A percentile compares a stretch with the other conserved stretches of the same genome.
Conservation (phyloP, 1,140 invertebrate genomes). For the Drosophila pruinosa region DNA sequence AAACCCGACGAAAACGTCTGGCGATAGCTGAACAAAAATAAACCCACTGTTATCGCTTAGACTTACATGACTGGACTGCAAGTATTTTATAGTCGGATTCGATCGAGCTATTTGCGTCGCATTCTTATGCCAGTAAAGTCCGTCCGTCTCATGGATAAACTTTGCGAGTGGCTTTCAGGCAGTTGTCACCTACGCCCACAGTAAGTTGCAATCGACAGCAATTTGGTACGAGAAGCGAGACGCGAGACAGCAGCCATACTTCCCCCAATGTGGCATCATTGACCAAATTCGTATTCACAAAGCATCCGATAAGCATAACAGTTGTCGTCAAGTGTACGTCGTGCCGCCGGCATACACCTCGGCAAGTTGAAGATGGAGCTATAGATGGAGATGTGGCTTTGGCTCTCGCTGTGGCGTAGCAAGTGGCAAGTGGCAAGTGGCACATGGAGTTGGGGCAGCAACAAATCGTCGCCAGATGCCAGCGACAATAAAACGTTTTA, state of each 20-base stretch:
- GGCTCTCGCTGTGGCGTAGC: not conserved
- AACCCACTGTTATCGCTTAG: not conserved
- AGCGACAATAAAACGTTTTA: slow-evolving; percentile 77
- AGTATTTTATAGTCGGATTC: not conserved
- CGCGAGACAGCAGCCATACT: not conserved
- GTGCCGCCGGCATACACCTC: slow-evolving; percentile 66
- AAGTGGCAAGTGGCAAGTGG: slow-evolving; percentile 1
- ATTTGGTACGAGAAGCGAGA: slow-evolving; percentile 47
- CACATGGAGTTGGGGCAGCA: slow-evolving; percentile 31
- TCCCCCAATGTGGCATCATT: slow-evolving; percentile 24
- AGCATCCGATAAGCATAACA: slow-evolving; percentile 79
- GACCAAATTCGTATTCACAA: slow-evolving; percentile 74
- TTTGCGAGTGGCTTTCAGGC: slow-evolving; percentile 60
- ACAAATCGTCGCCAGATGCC: slow-evolving; percentile 76
- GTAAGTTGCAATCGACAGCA: slow-evolving; percentile 69
- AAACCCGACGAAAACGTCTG: not conserved
- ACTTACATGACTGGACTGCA: not conserved
- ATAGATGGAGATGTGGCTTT: slow-evolving; percentile 5
- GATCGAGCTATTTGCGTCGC: not conserved
- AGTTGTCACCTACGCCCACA: slow-evolving; percentile 67
- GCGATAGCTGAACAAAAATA: not conserved
- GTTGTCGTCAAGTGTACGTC: slow-evolving; percentile 65
- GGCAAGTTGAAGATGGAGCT: not conserved
- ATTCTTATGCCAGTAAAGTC: slow-evolving; percentile 3
- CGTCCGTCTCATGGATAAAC: slow-evolving; percentile 47